Evolutionary conservation across 2,797 vertebrate genomes (phyloP), one percentile per base, ranked within the genome.

Genomic region (Melanotaenia parkinsoni): DNA sequence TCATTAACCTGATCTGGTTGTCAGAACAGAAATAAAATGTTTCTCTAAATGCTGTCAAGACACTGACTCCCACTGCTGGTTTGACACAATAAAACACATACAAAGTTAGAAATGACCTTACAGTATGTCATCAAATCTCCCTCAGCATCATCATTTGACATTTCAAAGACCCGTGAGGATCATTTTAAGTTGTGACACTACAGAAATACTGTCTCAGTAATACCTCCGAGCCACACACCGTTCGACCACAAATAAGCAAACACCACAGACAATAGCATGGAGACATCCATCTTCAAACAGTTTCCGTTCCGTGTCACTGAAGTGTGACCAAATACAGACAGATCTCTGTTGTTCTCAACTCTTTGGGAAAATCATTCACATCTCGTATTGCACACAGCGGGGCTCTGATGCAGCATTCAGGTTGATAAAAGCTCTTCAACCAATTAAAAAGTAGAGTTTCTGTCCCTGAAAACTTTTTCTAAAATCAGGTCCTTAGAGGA

Each of bases 291-390:
- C 63, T 71, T 71, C 67, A 72, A 63, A 75, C 71, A 54, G n/a
- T 68, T 37, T 66, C 33, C 47, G 78, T 67, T 54, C 28, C 51
- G 45, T 65, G 53, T 57, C 69, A 73, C 0, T 32, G 76, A 73
- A 47, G 76, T 58, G 85, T 64, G 72, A 83, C 82, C 43, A 13
- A 47, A 40, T 50, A 60, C 77, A 69, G 72, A 63, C 67, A 47
- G 33, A 57, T 74, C 72, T 72, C 60, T 50, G 54, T 14, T 10
- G 47, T 47, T 70, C 65, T 56, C 2, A 43, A 37, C 67, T 68
- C 72, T 64, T 37, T 33, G 74, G 74, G 67, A 60, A 67, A 75
- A 71, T 50, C 60, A 74, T 33, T 30, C 71, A 10, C 0, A 7
- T 62, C 59, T 74, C 11, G 1, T 56, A 60, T 60, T 56, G 50